A percentile compares a stretch with the other conserved stretches of the same genome.
Evolutionary conservation across 2,113 vertebrate species (phyloP).

Genomic region (Nematolebias whitei): DNA sequence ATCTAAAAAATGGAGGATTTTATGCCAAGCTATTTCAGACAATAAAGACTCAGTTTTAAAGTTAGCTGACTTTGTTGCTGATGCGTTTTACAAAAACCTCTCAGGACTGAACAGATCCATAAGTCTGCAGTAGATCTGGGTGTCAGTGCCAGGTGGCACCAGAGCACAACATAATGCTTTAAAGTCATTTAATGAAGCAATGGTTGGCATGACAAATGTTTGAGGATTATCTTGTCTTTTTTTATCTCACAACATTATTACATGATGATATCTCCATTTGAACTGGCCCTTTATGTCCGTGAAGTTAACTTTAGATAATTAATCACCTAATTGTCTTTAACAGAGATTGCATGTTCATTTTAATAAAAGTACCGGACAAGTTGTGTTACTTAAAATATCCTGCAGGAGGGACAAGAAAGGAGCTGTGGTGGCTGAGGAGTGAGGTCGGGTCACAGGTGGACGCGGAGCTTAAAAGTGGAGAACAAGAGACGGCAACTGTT

Average conservation of each 20-base stretch:
- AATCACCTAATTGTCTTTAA: constrained; percentile 5
- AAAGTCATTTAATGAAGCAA: constrained; percentile 5
- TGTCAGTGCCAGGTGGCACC: constrained; percentile 59
- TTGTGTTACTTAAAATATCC: constrained; percentile 71
- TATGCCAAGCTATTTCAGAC: neutral
- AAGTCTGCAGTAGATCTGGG: constrained; percentile 33
- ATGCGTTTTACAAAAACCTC: neutral
- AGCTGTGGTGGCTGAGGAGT: constrained; percentile 41
- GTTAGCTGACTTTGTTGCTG: neutral
- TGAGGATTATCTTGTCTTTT: constrained; percentile 3
- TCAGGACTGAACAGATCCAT: constrained; percentile 2
- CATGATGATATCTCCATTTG: neutral
- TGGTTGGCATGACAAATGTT: constrained; percentile 16
- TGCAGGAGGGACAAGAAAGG: constrained; percentile 47
- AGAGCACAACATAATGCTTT: constrained; percentile 27
- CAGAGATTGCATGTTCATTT: neutral
- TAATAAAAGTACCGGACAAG: neutral
- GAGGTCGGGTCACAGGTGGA: constrained; percentile 34
- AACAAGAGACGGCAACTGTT: constrained; percentile 74
- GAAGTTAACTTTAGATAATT: constrained; percentile 18
- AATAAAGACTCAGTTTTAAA: neutral
- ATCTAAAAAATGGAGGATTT: neutral
- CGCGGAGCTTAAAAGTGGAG: constrained; percentile 29
- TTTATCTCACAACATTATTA: constrained; percentile 17
- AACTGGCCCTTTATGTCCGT: neutral